Evolutionary conservation across 1,140 invertebrate genomes (phyloP), one percentile per base, ranked within the genome.

Genomic region (Pararge aegeria): DNA sequence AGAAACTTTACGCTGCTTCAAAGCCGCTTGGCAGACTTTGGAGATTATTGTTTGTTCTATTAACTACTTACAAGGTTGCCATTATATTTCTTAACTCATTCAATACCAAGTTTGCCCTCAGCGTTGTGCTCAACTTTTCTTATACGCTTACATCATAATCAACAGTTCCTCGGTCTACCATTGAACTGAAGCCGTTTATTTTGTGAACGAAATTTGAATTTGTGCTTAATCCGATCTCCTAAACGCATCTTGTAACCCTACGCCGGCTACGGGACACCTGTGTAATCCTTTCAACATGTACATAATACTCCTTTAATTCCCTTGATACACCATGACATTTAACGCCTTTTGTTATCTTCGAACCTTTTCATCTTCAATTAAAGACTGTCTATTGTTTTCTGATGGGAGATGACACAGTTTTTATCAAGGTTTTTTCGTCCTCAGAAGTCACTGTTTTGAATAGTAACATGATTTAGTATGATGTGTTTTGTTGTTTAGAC

Each of bases 251-350:
- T 52, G 66, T 57, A 72, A 73, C 68, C 66, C 64, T 62, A 64
- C 44, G 49, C 65, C 46, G 38, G 48, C 54, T 62, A 40, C 68
- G 64, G 73, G 69, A 80, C 84, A 87, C 82, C 82, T 87, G 84
- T 87, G 81, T 86, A 86, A 86, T 79, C 84, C 80, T 86, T 85
- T 83, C 84, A 84, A 63, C 78, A 61, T 64, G 50, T 61, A 73
- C 65, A 87, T 87, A 87, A 87, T 87, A 84, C 85, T 70, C 67
- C 74, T 78, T 83, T 87, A 87, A 87, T 87, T 82, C 78, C 54
- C 61, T 76, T 86, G 83, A 84, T 87, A 85, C 72, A 71, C 73
- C 83, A 76, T 86, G 84, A 87, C 84, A 82, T 81, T 77, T 80
- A 73, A 71, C 80, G 77, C 81, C 67, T 79, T 49, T 88, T 86